A percentile compares a stretch with the other conserved stretches of the same genome.
Conservation (phyloP, 2,888 invertebrate species). For the Molanna angustata region DNA sequence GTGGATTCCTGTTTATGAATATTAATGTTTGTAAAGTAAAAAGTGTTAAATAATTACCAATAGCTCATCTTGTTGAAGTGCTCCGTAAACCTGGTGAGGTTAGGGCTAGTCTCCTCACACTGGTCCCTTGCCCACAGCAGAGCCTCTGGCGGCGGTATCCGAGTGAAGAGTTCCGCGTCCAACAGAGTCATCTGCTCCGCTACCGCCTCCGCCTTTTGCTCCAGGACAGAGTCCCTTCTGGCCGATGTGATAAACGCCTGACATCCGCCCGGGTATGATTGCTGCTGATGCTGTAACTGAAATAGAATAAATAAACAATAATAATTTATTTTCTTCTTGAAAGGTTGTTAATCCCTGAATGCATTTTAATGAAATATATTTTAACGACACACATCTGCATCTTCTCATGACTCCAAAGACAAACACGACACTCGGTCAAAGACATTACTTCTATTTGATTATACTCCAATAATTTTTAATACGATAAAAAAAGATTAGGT, state of each 20-base stretch:
- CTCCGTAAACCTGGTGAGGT: slow-evolving; percentile 94
- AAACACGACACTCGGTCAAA: too few relatives aligned
- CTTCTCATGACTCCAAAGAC: too few relatives aligned
- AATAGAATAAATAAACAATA: too few relatives aligned
- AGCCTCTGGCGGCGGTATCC: slow-evolving; percentile 96
- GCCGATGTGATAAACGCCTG: slow-evolving; percentile 15
- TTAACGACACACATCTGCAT: too few relatives aligned
- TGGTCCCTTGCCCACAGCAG: slow-evolving; percentile 97
- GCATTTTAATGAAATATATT: too few relatives aligned
- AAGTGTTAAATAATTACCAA: slow-evolving; percentile 66
- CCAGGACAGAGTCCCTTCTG: slow-evolving; percentile 66
- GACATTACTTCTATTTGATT: too few relatives aligned
- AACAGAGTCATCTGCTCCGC: slow-evolving; percentile 98
- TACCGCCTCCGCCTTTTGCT: slow-evolving; percentile 92
- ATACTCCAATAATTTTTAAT: too few relatives aligned
- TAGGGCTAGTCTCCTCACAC: slow-evolving; percentile 94
- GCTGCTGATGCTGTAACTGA: slow-evolving; percentile 23
- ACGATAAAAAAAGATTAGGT: too few relatives aligned
- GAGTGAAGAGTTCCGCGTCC: slow-evolving; percentile 92
- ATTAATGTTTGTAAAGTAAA: background rate
- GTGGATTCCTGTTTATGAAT: too few relatives aligned
- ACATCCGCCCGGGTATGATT: slow-evolving; percentile 12
- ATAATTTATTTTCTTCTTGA: too few relatives aligned
- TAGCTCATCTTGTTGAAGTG: slow-evolving; percentile 99
- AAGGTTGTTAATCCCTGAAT: too few relatives aligned